phyloP scores from a whole-genome alignment of 2,797 vertebrate genomes.

The Chelonia mydas region DNA sequence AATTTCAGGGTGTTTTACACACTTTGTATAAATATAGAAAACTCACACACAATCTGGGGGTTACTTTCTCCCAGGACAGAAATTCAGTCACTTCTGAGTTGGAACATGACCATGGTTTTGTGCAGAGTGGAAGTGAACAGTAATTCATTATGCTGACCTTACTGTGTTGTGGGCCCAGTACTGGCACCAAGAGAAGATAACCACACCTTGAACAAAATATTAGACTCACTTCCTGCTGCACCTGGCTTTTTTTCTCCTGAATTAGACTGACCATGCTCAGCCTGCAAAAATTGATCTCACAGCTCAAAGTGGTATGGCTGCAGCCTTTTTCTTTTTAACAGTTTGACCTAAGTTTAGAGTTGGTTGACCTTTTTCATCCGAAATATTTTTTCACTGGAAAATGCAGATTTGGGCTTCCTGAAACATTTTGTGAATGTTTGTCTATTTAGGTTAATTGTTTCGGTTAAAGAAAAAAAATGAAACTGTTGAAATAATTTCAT shows the following conservation, averaged over 20 bases:
- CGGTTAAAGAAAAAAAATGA: neutral
- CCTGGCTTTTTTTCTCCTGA: neutral
- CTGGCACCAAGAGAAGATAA: neutral
- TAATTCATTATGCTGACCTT: neutral
- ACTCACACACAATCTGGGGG: neutral
- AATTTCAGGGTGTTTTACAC: slow-evolving; percentile 4
- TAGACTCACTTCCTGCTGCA: neutral
- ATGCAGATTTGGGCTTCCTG: neutral
- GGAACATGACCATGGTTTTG: neutral
- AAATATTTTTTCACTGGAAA: neutral
- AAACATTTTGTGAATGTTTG: neutral
- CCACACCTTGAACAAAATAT: neutral
- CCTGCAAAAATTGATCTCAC: neutral
- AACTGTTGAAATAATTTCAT: neutral
- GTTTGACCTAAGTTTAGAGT: neutral
- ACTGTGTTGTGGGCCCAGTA: neutral
- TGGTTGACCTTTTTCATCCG: neutral
- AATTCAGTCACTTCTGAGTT: slow-evolving; percentile 1
- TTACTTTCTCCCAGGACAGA: neutral
- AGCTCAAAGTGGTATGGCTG: neutral
- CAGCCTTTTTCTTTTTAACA: neutral
- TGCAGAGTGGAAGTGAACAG: neutral
- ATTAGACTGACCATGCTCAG: neutral
- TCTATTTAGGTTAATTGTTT: neutral
- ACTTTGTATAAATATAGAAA: slow-evolving; percentile 24